Conservation (phyloP, 1,140 invertebrate species). For the Centruroides vittatus region DNA sequence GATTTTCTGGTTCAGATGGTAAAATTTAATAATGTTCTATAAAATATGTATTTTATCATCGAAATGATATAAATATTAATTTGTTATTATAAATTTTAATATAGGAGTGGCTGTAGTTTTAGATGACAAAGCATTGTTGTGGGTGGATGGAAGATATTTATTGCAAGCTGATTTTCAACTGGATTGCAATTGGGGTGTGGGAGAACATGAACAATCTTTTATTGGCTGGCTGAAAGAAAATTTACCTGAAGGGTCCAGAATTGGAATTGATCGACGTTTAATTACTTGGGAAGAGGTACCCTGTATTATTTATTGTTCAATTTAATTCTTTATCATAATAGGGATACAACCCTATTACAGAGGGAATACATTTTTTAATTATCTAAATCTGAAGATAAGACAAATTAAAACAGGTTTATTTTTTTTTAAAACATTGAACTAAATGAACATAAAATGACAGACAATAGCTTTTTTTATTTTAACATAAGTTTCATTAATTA, state of each 20-base stretch:
- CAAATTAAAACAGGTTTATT: too few relatives aligned
- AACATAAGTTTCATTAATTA: too few relatives aligned
- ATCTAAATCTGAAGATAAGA: too few relatives aligned
- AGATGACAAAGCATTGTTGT: slow-evolving; percentile 55
- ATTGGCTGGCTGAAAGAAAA: slow-evolving; percentile 53
- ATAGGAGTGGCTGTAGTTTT: slow-evolving; percentile 69
- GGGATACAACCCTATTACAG: too few relatives aligned
- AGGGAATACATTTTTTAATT: too few relatives aligned
- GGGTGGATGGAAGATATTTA: slow-evolving; percentile 94
- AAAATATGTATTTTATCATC: too few relatives aligned
- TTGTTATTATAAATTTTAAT: neutral
- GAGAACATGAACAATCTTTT: slow-evolving; percentile 46
- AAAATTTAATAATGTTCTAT: neutral
- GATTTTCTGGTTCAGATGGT: slow-evolving; percentile 67
- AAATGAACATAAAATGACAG: too few relatives aligned
- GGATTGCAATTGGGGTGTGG: slow-evolving; percentile 53
- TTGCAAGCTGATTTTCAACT: slow-evolving; percentile 61
- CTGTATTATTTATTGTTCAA: too few relatives aligned
- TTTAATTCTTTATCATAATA: too few relatives aligned
- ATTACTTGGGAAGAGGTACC: slow-evolving; percentile 38
- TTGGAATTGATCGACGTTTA: slow-evolving; percentile 73
- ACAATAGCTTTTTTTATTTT: too few relatives aligned
- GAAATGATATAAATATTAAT: too few relatives aligned
- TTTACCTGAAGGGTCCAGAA: slow-evolving; percentile 48
- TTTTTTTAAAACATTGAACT: too few relatives aligned